phyloP scores from a whole-genome alignment of 2,797 vertebrate species.

The Chelon labrosus region DNA sequence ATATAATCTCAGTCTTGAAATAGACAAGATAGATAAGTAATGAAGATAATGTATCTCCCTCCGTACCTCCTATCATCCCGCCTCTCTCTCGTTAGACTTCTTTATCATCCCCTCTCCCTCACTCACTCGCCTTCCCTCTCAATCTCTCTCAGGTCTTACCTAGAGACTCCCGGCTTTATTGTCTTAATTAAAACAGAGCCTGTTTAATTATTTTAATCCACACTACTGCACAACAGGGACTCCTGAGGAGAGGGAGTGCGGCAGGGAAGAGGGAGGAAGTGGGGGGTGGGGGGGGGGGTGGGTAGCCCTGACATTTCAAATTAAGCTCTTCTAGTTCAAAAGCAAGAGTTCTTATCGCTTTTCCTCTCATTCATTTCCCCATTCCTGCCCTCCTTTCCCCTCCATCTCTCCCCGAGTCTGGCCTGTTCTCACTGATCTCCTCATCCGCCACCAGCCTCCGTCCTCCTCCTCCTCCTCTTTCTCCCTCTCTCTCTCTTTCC shows the following conservation, averaged over 20 bases:
- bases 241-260: constrained; percentile 56
- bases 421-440: constrained; percentile 68
- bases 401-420: constrained; percentile 56
- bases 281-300: neutral
- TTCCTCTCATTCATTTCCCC: constrained; percentile 74
- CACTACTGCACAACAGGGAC: constrained; percentile 80
- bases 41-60: constrained; percentile 74
- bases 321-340: constrained; percentile 83
- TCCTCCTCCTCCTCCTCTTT: constrained; percentile 33
- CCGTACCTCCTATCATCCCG: constrained; percentile 71
- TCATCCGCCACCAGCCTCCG: constrained; percentile 31
- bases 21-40: constrained; percentile 72
- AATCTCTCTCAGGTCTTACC: constrained; percentile 73
- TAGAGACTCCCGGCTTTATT: constrained; percentile 80
- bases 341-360: constrained; percentile 79
- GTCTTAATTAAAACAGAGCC: constrained; percentile 86
- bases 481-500: constrained; percentile 23
- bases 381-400: constrained; percentile 66
- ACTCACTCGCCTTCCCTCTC: constrained; percentile 47
- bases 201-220: constrained; percentile 85
- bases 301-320: constrained; percentile 81
- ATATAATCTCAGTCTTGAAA: constrained; percentile 62
- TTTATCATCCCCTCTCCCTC: constrained; percentile 66
- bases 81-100: constrained; percentile 71
- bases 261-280: constrained; percentile 5